Conservation (phyloP, 2,797 vertebrate species). For the Sebastes umbrosus region DNA sequence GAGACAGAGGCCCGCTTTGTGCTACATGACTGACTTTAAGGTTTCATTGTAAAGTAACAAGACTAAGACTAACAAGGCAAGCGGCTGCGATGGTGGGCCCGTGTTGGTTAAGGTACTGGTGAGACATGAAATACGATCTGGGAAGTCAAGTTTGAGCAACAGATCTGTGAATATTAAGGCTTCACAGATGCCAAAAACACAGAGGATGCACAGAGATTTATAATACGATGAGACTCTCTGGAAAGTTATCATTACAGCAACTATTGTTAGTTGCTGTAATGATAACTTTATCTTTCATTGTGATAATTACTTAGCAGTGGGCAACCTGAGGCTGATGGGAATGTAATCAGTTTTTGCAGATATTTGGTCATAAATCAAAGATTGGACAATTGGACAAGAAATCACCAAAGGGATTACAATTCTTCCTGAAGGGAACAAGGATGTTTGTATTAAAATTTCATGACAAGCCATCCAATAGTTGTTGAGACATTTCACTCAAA, state of each 20-base stretch:
- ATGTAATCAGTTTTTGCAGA: neutral
- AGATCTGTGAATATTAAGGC: neutral
- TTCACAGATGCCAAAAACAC: neutral
- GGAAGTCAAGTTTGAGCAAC: neutral
- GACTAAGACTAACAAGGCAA: neutral
- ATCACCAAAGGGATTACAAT: neutral
- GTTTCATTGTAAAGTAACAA: neutral
- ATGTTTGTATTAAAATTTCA: neutral
- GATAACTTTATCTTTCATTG: neutral
- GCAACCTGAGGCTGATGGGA: neutral
- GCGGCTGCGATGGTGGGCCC: neutral
- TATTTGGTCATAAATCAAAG: neutral
- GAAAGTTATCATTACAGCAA: neutral
- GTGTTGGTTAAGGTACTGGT: neutral
- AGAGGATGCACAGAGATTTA: neutral
- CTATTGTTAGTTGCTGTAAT: too few relatives aligned
- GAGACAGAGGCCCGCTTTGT: neutral
- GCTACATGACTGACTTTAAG: constrained; percentile 7
- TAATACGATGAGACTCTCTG: neutral
- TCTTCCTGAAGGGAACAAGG: neutral
- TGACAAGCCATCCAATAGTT: neutral
- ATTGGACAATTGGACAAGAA: too few relatives aligned
- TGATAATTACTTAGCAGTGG: too few relatives aligned
- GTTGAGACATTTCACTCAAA: neutral
- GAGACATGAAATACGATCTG: neutral